Base-by-base conservation (phyloP, 2,113 vertebrate genomes). In the Ceratotherium simum region DNA sequence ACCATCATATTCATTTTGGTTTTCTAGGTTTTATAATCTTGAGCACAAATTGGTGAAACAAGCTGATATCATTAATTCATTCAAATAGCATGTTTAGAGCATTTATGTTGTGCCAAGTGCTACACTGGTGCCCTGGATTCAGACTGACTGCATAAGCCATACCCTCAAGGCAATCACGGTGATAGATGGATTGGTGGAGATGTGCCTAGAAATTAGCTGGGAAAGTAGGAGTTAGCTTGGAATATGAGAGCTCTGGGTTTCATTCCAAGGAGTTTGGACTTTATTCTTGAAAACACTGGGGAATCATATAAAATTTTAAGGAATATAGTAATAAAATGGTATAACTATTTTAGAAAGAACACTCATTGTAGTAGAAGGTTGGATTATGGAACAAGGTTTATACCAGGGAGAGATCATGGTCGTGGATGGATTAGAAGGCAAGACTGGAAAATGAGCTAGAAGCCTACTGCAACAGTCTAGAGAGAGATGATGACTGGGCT, bases 1-100 rank as follows among this genome's bases (percentile, higher is more conserved):
- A 36, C 9, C n/a, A 12, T n/a, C 18, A 3, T 9, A 56, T 36
- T 48, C 13, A 42, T 73, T 56, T 67, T 36, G 1, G 46, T 64
- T 72, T 75, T 92, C 76, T 42, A 84, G 51, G 54, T 31, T 62
- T 54, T 46, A 75, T 46, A n/a, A 46, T 67, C 23, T 90, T n/a
- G 62, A 88, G 10, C 56, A 48, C 48, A 48, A 91, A 75, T 70
- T 12, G 27, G 33, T 33, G 27, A 76, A 27, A 25, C 27, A 75
- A 82, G 21, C 48, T 51, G 27, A 65, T 58, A 39, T 14, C 33
- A 17, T 58, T 64, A 36, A 6, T 36, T 31, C 29, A 65, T 56
- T 70, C 39, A 54, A 29, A 46, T 18, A 70, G 33, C 42, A 54
- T 4, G 9, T 42, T 69, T 39, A 56, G 39, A 69, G 54, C 51